A percentile compares a stretch with the other conserved stretches of the same genome.
Conservation (phyloP, 2,888 invertebrate genomes). For the Mystacides longicornis region DNA sequence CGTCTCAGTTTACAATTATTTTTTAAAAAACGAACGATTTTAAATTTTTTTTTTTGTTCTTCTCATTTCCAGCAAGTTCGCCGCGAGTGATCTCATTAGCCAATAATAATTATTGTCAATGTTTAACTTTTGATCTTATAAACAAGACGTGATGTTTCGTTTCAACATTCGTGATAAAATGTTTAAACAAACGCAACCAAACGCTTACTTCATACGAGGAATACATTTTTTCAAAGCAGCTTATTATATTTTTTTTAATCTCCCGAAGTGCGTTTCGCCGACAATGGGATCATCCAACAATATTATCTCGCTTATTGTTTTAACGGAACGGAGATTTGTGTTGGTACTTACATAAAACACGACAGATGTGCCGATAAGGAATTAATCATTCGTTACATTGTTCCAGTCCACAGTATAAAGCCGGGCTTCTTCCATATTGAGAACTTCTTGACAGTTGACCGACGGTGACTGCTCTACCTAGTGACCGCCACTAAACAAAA, state of each 20-base stretch:
- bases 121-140: not conserved
- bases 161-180: constrained; percentile 1
- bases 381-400: not conserved
- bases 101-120: not conserved
- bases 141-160: not conserved
- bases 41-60: too few species aligned
- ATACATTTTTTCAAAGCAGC: too few species aligned
- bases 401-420: not conserved
- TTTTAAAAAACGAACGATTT: too few species aligned
- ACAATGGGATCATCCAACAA: too few species aligned
- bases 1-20: too few species aligned
- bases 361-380: not conserved
- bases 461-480: not conserved
- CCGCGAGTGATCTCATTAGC: not conserved
- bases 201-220: too few species aligned
- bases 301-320: too few species aligned
- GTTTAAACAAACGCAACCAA: not conserved
- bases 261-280: too few species aligned
- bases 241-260: too few species aligned
- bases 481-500: not conserved
- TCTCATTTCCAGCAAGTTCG: too few species aligned
- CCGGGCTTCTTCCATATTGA: not conserved
- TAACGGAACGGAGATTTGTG: too few species aligned
- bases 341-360: too few species aligned
- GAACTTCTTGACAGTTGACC: not conserved